Evolutionary conservation across 2,888 invertebrate genomes (phyloP).

Genomic region (Platycheirus rosarum): DNA sequence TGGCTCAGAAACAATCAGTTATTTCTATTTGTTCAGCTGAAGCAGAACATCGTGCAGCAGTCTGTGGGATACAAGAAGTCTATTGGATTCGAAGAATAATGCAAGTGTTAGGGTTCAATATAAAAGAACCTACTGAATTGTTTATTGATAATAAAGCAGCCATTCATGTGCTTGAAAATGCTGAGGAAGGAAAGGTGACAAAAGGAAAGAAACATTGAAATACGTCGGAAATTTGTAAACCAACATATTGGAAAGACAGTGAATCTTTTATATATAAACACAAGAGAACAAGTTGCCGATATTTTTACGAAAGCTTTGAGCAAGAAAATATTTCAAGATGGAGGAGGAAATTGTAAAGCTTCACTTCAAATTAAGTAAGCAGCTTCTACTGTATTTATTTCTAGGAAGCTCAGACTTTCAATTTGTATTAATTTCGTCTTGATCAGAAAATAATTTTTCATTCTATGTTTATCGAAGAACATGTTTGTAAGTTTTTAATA

Average conservation of each 20-base stretch:
- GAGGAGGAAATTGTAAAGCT: no score
- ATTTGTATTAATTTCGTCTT: no score
- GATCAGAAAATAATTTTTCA: no score
- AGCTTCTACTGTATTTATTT: no score
- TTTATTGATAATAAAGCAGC: constrained; percentile 3
- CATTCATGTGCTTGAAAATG: constrained; percentile 4
- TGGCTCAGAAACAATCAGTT: not conserved
- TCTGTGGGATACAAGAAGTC: not conserved
- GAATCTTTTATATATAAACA: not conserved
- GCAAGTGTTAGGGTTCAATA: not conserved
- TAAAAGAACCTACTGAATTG: not conserved
- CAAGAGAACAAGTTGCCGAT: not conserved
- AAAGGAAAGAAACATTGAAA: constrained; percentile 1
- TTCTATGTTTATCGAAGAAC: no score
- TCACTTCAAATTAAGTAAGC: no score
- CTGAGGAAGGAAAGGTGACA: not conserved
- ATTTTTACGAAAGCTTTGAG: not conserved
- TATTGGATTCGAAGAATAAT: constrained; percentile 1
- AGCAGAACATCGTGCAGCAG: constrained; percentile 3
- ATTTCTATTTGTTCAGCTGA: not conserved
- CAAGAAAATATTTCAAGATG: constrained; percentile 1
- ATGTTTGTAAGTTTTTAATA: no score
- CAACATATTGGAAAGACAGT: not conserved
- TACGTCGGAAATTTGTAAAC: not conserved
- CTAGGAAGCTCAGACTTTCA: no score